Base-by-base conservation (phyloP, 2,113 vertebrate genomes). In the Rynchops niger region DNA sequence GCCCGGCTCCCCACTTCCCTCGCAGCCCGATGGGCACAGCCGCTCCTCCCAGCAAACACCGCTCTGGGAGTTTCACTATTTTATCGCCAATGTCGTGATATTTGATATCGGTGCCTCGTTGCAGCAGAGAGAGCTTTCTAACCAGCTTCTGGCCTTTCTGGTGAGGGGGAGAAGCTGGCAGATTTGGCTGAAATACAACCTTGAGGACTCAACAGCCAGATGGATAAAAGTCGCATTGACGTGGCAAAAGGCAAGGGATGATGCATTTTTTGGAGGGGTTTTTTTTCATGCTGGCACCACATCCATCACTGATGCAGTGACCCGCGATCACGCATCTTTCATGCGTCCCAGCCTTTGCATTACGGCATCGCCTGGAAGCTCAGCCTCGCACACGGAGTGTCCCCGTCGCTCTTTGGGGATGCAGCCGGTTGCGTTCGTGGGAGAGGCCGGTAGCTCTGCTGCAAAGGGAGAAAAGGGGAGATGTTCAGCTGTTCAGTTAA, bases 311-410 rank as follows among this genome's bases (percentile, higher is more conserved):
- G 45, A 5, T 11, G 19, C 26, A 9, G 38, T 43, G 61, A 66
- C 40, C 73, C 40, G 10, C 0, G 3, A 25, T 26, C 47, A 21
- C 0, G 1, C 26, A 21, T 42, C 50, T 34, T 40, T 55, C 3
- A 2, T 34, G 22, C 8, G 4, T 61, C 47, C 20, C 42, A 21
- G 53, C 18, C 4, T 1, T 3, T 34, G 58, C 45, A 12, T 20
- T 26, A 2, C 0, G 1, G 49, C 34, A 40, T n/a, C 58, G 47
- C 9, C 73, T 83, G 66, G 50, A n/a, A 63, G 29, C 32, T 81
- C 47, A 16, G 0, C 14, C 5, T 53, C 15, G 14, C 18, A 10
- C 19, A 52, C 0, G 0, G 45, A 38, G 43, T 4, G 20, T 61
- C 50, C 78, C 18, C 8, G 0, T 30, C 0, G 1, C 42, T 36